phyloP scores from a whole-genome alignment of 2,888 invertebrate species.

The Athalia circularis region DNA sequence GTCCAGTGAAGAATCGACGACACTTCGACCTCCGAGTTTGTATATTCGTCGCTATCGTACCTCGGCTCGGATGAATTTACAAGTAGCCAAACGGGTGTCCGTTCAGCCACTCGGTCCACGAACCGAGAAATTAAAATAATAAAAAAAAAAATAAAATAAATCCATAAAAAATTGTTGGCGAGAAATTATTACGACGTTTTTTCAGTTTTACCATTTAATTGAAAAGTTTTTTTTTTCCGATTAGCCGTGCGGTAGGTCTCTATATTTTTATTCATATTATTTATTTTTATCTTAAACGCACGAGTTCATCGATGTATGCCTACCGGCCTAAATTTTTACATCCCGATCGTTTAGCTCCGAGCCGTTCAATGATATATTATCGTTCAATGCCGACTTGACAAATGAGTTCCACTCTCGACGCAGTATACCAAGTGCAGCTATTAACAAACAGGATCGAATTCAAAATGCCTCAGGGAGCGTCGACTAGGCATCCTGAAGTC shows the following conservation, averaged over 20 bases:
- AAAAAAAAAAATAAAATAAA: too few species aligned
- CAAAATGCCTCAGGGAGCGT: slow-evolving; percentile 30
- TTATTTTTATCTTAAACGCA: background rate
- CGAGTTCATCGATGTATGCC: background rate
- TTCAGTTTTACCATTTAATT: too few species aligned
- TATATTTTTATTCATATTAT: too few species aligned
- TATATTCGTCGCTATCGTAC: background rate
- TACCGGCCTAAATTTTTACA: slow-evolving; percentile 1
- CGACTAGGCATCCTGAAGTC: slow-evolving; percentile 27
- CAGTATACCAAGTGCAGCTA: slow-evolving; percentile 32
- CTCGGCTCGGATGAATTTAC: background rate
- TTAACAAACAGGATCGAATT: slow-evolving; percentile 37
- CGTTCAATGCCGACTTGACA: slow-evolving; percentile 33
- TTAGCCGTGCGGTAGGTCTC: background rate
- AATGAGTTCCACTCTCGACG: slow-evolving; percentile 19
- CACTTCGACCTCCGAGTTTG: background rate
- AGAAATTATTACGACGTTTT: too few species aligned
- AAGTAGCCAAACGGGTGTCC: background rate
- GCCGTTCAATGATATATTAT: slow-evolving; percentile 27
- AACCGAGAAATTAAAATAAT: too few species aligned
- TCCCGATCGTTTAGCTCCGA: background rate
- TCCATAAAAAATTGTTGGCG: background rate
- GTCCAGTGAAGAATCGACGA: slow-evolving; percentile 6
- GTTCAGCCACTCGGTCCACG: background rate
- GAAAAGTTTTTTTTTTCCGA: background rate